These are phyloP conservation scores for Eciton burchellii DNA, from an alignment of 1,140 invertebrate species.

Conservation along the genomic window DNA sequence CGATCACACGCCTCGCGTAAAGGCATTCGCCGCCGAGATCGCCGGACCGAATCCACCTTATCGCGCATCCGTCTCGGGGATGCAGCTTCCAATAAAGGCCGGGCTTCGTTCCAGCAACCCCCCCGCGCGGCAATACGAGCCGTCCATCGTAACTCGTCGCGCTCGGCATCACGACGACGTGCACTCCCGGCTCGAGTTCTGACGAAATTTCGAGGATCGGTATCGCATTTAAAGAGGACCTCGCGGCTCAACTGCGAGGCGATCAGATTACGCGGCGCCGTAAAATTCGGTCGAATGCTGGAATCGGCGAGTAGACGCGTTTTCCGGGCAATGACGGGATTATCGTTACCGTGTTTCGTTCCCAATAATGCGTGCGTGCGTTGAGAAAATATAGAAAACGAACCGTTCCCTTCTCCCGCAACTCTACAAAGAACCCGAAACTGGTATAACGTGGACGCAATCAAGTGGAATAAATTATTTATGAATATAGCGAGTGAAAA, in stretches of 20 bases:
- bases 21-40: slow-evolving; percentile 36
- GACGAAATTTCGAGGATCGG: not conserved
- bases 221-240: not conserved
- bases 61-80: slow-evolving; percentile 48
- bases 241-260: not conserved
- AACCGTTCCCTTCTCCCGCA: too few relatives aligned
- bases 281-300: not conserved
- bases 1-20: slow-evolving; percentile 34
- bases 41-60: slow-evolving; percentile 15
- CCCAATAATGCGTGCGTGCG: too few relatives aligned
- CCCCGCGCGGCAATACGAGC: slow-evolving; percentile 42
- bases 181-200: not conserved
- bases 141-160: not conserved
- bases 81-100: slow-evolving; percentile 49
- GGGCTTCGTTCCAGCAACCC: slow-evolving; percentile 55
- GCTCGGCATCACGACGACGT: not conserved
- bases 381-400: too few relatives aligned
- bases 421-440: too few relatives aligned
- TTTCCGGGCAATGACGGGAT: not conserved
- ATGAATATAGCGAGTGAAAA: too few relatives aligned
- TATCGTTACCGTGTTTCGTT: not conserved
- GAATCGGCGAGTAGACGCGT: slow-evolving; percentile 1
- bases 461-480: too few relatives aligned
- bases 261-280: slow-evolving; percentile 5
- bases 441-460: too few relatives aligned